A percentile compares a stretch with the other conserved stretches of the same genome.
Evolutionary conservation across 1,140 invertebrate species (phyloP).

Genomic region (Bathynomus jamesi): DNA sequence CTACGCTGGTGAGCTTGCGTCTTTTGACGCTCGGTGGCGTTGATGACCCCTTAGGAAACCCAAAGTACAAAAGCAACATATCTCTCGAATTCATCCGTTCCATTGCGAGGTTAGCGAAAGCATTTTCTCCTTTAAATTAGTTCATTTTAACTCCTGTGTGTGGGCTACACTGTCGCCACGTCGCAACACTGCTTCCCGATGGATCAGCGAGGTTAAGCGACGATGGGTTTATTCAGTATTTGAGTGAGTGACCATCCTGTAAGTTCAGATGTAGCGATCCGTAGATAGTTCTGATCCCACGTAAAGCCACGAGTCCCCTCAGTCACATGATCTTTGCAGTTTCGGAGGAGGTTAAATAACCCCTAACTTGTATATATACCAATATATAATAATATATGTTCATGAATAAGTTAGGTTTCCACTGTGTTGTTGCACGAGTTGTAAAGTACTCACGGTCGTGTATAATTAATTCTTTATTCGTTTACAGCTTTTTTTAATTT

Average conservation of each 20-base stretch:
- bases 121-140: background rate
- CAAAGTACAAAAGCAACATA: constrained; percentile 48
- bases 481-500: background rate
- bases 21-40: constrained; percentile 42
- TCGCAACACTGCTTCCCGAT: no score
- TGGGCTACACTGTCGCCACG: no score
- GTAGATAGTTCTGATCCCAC: no score
- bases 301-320: no score
- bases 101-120: constrained; percentile 42
- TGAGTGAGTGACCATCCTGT: no score
- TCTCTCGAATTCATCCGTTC: constrained; percentile 44
- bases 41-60: constrained; percentile 44
- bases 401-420: background rate
- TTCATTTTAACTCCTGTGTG: background rate
- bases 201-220: no score
- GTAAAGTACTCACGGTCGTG: background rate
- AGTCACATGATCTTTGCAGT: no score
- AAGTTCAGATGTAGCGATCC: no score
- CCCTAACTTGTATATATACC: background rate
- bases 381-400: background rate
- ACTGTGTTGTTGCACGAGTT: background rate
- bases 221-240: no score
- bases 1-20: constrained; percentile 44
- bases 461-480: background rate
- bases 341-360: background rate